phyloP scores from a whole-genome alignment of 2,888 invertebrate species.

The Orthonevra nobilis region DNA sequence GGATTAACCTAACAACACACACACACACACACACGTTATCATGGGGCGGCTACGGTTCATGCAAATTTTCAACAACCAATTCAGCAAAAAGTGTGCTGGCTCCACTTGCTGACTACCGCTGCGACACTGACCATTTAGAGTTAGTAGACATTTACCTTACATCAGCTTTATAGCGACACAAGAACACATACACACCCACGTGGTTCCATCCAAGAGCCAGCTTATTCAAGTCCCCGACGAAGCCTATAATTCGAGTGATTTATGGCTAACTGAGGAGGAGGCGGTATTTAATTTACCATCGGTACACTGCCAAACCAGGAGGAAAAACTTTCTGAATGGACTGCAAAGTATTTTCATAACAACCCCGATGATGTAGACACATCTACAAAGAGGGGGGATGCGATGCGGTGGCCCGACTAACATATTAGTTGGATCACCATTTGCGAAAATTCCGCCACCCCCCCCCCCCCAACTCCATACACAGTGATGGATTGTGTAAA shows the following conservation, averaged over 20 bases:
- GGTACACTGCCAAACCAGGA: conserved; percentile 1
- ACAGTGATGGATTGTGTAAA: conserved; percentile 62
- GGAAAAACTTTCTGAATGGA: conserved; percentile 37
- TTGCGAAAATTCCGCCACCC: conserved; percentile 39
- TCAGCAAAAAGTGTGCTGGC: conserved; percentile 52
- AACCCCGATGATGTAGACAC: conserved; percentile 2
- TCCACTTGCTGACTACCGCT: conserved; percentile 14
- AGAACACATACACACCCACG: conserved; percentile 15
- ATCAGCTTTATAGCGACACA: background rate
- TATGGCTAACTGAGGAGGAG: conserved; percentile 38
- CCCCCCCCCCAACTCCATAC: background rate
- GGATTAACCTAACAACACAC: background rate
- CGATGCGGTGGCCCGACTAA: conserved; percentile 44
- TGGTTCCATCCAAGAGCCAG: conserved; percentile 32
- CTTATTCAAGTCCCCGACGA: conserved; percentile 63
- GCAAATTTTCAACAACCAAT: conserved; percentile 56
- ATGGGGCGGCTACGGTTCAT: conserved; percentile 13
- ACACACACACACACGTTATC: background rate
- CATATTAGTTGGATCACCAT: conserved; percentile 68
- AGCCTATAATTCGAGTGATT: conserved; percentile 70
- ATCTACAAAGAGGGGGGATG: conserved; percentile 10
- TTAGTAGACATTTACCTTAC: conserved; percentile 50
- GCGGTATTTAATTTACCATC: conserved; percentile 48
- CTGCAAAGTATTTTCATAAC: conserved; percentile 54
- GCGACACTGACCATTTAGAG: conserved; percentile 56